Evolutionary conservation across 2,797 vertebrate genomes (phyloP).

Genomic region (Protosalanx chinensis): DNA sequence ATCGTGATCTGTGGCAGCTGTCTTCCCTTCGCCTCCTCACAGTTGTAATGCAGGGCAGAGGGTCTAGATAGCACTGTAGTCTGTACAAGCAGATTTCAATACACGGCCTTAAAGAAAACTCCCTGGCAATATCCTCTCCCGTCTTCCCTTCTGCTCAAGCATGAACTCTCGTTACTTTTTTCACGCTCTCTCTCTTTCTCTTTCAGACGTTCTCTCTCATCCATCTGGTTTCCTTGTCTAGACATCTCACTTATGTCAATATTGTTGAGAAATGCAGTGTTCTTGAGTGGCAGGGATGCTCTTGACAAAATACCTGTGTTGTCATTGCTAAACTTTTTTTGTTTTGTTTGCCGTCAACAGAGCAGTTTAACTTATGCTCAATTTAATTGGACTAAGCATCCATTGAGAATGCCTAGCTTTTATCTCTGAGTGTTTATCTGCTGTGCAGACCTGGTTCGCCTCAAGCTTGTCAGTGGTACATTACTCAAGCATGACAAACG

Average conservation of each 20-base stretch:
- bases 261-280: constrained; percentile 17
- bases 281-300: neutral
- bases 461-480: no score
- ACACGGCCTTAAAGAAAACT: neutral
- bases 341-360: neutral
- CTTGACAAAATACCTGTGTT: neutral
- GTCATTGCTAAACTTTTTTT: neutral
- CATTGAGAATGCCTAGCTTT: neutral
- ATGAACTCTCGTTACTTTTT: neutral
- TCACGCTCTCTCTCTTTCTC: neutral
- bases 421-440: neutral
- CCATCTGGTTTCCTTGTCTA: constrained; percentile 18
- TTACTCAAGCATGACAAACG: constrained; percentile 42
- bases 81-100: neutral
- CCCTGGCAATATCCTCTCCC: neutral
- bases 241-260: constrained; percentile 33
- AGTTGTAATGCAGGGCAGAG: neutral
- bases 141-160: neutral
- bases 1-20: neutral
- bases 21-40: neutral
- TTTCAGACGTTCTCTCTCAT: neutral
- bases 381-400: neutral
- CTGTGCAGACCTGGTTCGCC: no score
- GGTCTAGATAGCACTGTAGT: no score
- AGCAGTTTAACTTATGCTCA: neutral